A percentile compares a stretch with the other conserved stretches of the same genome.
Evolutionary conservation across 2,113 vertebrate genomes (phyloP).

Genomic region (Ameiurus melas): DNA sequence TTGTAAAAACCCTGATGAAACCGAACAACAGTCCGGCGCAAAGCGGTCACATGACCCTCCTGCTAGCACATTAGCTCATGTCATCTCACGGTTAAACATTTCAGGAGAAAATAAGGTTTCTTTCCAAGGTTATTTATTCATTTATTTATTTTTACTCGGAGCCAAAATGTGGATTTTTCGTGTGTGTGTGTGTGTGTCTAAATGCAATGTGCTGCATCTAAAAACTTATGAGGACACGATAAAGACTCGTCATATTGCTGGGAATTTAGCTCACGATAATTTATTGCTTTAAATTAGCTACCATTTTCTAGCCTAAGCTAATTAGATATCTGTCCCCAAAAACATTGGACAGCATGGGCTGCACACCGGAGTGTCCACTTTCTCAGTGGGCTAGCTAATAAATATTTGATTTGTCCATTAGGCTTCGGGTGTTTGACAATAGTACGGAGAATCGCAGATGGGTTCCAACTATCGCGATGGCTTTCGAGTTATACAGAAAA

Average conservation of each 20-base stretch:
- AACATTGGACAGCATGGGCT: neutral
- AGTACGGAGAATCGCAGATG: neutral
- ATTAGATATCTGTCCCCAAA: neutral
- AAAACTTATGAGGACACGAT: neutral
- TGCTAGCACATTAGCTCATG: no score
- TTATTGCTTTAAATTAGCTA: neutral
- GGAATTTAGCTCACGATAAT: neutral
- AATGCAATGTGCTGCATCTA: neutral
- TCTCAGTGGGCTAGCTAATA: neutral
- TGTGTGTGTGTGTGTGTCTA: neutral
- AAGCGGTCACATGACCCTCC: no score
- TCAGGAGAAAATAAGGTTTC: neutral
- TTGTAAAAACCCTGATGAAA: no score
- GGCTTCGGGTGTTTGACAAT: neutral
- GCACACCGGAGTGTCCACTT: neutral
- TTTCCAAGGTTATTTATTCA: no score
- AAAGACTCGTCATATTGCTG: neutral
- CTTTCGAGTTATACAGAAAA: no score
- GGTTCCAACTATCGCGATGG: neutral
- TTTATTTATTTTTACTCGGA: neutral
- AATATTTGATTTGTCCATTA: neutral
- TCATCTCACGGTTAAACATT: neutral
- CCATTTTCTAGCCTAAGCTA: neutral
- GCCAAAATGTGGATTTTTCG: neutral
- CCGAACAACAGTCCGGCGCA: no score